Evolutionary conservation across 2,797 vertebrate genomes (phyloP).

Genomic region (Apogon hyalosoma): DNA sequence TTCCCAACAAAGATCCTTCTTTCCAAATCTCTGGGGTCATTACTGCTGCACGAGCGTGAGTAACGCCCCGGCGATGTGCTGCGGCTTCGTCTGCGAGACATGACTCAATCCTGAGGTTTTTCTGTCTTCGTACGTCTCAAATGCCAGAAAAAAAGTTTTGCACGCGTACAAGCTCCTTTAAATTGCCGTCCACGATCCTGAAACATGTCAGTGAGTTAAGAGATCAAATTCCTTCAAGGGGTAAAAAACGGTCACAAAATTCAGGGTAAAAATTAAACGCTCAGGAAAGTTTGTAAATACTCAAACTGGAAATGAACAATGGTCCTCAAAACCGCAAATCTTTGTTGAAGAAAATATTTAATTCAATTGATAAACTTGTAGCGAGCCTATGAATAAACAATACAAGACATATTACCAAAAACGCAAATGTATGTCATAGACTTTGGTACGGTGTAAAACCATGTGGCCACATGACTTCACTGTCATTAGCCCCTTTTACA

Average conservation of each 20-base stretch:
- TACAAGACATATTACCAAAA: too few species aligned
- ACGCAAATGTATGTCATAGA: too few species aligned
- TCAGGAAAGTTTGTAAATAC: constrained; percentile 18
- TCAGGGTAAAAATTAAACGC: constrained; percentile 53
- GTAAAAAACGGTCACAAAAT: constrained; percentile 69
- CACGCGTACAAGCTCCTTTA: constrained; percentile 58
- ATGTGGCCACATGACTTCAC: too few species aligned
- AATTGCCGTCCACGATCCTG: constrained; percentile 78
- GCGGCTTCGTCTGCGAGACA: constrained; percentile 89
- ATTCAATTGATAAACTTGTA: background rate
- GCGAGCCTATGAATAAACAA: too few species aligned
- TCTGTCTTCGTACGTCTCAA: constrained; percentile 69
- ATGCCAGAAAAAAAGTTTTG: constrained; percentile 63
- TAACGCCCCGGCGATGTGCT: constrained; percentile 74
- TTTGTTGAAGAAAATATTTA: constrained; percentile 1
- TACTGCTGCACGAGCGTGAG: constrained; percentile 86
- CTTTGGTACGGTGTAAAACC: too few species aligned
- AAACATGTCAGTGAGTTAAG: constrained; percentile 81
- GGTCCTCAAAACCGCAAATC: constrained; percentile 10
- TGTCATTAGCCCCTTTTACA: too few species aligned
- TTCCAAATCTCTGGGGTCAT: constrained; percentile 89
- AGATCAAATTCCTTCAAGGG: constrained; percentile 78
- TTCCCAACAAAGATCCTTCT: constrained; percentile 93
- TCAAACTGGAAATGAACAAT: constrained; percentile 3
- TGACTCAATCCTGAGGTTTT: constrained; percentile 71